Evolutionary conservation across 2,888 invertebrate species (phyloP), one percentile per base, ranked within the genome.

Genomic region (Pyrochroa serraticornis): DNA sequence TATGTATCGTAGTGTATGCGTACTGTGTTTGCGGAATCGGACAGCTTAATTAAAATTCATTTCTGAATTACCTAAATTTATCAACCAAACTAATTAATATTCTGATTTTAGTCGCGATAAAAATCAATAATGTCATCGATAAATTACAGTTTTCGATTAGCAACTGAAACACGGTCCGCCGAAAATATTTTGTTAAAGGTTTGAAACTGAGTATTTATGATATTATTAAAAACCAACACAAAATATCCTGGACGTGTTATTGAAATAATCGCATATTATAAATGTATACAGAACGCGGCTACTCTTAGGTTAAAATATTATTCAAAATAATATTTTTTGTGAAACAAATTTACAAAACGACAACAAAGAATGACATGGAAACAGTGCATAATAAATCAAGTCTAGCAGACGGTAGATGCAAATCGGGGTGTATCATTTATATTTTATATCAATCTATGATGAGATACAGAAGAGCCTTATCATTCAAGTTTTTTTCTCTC

Each of bases 371-470:
- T 60, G 67, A 57, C 66, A 67, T 62, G 68, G 66, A 71, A 68
- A 66, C 68, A 70, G 58, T 66, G 63, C 64, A 66, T 70, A 71
- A 73, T 73, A 73, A 73, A 73, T 73, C 72, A 74, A 71, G 64
- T 60, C 66, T 60, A 61, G 65, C 62, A 70, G 69, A 68, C 62
- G 67, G 68, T 69, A 71, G 65, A 73, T 72, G 71, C 71, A 73
- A 72, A 72, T 68, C 71, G 70, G 70, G 70, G 69, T 68, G 66
- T 71, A 73, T 73, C 72, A 73, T 73, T 72, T 73, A 73, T 73
- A 72, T 72, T 72, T 73, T 73, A 69, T 72, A 72, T 72, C 73
- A 72, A 72, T 73, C 71, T 72, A 69, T 71, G 73, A 73, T 71
- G 72, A 73, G 71, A 72, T 72, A 72, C 67, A 65, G 68, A 67